These are phyloP conservation scores for Dascillus cervinus DNA, from an alignment of 2,888 invertebrate species.

Conservation along the genomic window DNA sequence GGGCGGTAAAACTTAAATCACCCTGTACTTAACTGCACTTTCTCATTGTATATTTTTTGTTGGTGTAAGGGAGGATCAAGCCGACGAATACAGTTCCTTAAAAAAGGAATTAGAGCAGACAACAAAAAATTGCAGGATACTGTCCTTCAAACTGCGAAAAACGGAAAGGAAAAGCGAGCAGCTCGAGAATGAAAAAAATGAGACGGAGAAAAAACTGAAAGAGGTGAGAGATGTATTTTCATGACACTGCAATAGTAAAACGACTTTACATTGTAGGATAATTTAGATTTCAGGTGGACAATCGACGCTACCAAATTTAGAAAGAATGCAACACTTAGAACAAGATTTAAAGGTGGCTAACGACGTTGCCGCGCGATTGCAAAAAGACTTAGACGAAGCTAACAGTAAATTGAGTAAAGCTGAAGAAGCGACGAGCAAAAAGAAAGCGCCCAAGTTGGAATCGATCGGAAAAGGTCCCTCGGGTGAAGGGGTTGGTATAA, in stretches of 20 bases:
- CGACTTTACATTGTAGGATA: too few species aligned
- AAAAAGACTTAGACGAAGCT: conserved; percentile 62
- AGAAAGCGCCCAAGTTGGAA: conserved; percentile 52
- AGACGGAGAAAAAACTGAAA: conserved; percentile 60
- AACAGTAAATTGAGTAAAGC: conserved; percentile 48
- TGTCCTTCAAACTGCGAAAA: conserved; percentile 96
- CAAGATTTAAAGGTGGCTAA: conserved; percentile 77
- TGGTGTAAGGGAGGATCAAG: conserved; percentile 80
- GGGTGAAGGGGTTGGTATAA: conserved; percentile 49
- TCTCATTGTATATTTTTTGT: neutral
- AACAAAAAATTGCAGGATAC: conserved; percentile 94
- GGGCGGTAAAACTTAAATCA: too few species aligned
- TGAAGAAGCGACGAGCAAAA: conserved; percentile 41
- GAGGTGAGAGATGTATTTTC: conserved; percentile 37
- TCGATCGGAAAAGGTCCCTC: conserved; percentile 50
- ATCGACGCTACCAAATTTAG: too few species aligned
- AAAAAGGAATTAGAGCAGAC: conserved; percentile 94
- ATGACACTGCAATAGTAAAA: too few species aligned
- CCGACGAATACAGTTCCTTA: conserved; percentile 88
- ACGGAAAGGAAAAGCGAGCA: conserved; percentile 84
- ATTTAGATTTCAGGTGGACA: conserved; percentile 45
- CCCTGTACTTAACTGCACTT: too few species aligned
- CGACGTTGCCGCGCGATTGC: conserved; percentile 61
- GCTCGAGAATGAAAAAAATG: conserved; percentile 76
- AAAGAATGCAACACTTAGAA: conserved; percentile 72